Evolutionary conservation across 2,888 invertebrate species (phyloP).

Genomic region (Scaptomyza parva): DNA sequence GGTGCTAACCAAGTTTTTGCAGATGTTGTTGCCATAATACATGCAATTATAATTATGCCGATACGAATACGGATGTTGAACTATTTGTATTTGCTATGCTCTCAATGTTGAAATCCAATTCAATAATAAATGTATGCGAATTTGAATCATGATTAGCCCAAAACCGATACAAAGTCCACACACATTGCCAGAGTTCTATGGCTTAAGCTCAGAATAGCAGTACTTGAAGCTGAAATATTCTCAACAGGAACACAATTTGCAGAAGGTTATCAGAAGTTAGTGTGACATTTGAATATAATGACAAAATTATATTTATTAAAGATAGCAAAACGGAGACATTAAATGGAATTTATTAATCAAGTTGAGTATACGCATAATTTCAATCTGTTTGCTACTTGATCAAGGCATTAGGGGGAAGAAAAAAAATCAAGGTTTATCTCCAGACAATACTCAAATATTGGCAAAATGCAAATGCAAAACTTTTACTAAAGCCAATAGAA

Average conservation of each 20-base stretch:
- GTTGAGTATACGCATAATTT: not conserved
- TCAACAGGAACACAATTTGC: not conserved
- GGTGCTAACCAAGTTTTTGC: constrained; percentile 14
- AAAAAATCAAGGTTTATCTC: no score
- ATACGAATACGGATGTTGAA: constrained; percentile 11
- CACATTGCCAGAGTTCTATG: constrained; percentile 7
- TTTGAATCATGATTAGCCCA: constrained; percentile 16
- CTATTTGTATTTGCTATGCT: not conserved
- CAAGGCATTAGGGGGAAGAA: no score
- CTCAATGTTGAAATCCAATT: constrained; percentile 24
- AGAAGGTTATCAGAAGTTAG: not conserved
- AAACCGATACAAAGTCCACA: constrained; percentile 11
- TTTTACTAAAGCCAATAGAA: constrained; percentile 28
- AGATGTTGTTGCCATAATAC: constrained; percentile 11
- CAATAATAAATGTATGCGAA: constrained; percentile 27
- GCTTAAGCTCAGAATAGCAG: not conserved
- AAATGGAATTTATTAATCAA: not conserved
- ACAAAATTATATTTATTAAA: not conserved
- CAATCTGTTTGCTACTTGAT: not conserved
- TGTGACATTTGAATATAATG: not conserved
- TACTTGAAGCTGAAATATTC: constrained; percentile 1
- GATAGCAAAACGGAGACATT: not conserved
- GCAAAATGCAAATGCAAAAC: constrained; percentile 9
- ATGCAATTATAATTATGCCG: constrained; percentile 50
- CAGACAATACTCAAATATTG: constrained; percentile 23